Conservation (phyloP, 2,113 vertebrate species). For the Semnornis frantzii region DNA sequence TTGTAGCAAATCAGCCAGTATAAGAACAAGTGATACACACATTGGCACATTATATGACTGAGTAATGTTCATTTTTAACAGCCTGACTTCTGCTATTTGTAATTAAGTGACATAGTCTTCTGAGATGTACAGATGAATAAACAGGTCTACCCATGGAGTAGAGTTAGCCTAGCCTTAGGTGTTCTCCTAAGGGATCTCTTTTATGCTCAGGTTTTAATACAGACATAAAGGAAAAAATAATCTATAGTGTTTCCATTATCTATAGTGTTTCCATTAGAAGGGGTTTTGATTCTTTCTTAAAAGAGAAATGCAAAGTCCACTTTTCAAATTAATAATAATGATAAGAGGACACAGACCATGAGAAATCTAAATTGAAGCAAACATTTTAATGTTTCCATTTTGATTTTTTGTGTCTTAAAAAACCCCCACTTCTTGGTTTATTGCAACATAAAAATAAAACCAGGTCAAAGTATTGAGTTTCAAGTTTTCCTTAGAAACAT, state of each 20-base stretch:
- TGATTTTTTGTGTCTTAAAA: neutral
- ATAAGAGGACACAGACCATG: neutral
- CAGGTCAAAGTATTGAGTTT: neutral
- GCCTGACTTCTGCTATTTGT: neutral
- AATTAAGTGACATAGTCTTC: neutral
- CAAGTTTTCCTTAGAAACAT: neutral
- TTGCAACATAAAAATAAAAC: neutral
- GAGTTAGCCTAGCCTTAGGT: neutral
- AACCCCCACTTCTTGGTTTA: neutral
- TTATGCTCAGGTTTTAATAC: neutral
- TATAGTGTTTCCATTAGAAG: neutral
- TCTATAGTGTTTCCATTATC: fast-evolving
- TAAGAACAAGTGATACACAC: neutral
- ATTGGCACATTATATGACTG: neutral
- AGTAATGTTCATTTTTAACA: conserved; percentile 4
- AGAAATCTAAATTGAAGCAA: neutral
- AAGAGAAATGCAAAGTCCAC: neutral
- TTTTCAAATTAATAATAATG: neutral
- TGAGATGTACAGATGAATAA: neutral
- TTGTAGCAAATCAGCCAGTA: conserved; percentile 14
- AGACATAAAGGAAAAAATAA: neutral
- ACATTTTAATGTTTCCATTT: neutral
- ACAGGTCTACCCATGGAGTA: neutral
- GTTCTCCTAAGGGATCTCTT: neutral
- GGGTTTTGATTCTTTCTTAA: neutral